These are phyloP conservation scores for Trichacis sp. DNA, from an alignment of 2,888 invertebrate species.

Conservation along the genomic window DNA sequence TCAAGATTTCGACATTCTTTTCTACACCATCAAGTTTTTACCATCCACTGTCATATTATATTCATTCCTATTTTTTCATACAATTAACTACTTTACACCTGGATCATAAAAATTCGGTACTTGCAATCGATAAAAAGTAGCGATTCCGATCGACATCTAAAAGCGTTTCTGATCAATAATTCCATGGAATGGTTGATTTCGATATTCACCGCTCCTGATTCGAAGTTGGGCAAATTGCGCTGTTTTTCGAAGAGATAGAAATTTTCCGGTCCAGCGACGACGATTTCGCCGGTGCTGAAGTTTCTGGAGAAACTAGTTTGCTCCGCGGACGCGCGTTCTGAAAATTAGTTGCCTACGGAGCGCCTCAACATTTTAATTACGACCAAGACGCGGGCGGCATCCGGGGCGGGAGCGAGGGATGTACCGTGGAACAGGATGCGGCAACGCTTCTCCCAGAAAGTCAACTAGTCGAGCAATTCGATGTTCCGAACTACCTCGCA, in stretches of 20 bases:
- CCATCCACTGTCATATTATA: too few relatives aligned
- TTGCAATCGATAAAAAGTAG: too few relatives aligned
- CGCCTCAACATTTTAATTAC: conserved; percentile 64
- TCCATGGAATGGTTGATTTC: too few relatives aligned
- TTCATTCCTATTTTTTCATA: too few relatives aligned
- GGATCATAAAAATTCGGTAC: too few relatives aligned
- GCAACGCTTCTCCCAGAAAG: conserved; percentile 34
- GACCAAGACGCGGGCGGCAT: conserved; percentile 39
- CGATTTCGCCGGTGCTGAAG: conserved; percentile 2
- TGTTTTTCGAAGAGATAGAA: background rate
- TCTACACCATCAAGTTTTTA: too few relatives aligned
- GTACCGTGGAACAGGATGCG: conserved; percentile 12
- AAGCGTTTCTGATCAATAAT: too few relatives aligned
- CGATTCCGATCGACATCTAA: too few relatives aligned
- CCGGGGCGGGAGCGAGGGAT: conserved; percentile 26
- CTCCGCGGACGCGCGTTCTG: conserved; percentile 39
- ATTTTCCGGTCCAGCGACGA: conserved; percentile 19
- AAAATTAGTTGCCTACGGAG: conserved; percentile 53
- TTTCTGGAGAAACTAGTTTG: conserved; percentile 16
- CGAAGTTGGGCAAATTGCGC: background rate
- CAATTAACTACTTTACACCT: too few relatives aligned
- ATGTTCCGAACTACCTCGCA: conserved; percentile 52
- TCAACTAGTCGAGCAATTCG: conserved; percentile 34
- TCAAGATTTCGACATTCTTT: too few relatives aligned
- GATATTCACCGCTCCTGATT: too few relatives aligned